Base-by-base conservation (phyloP, 2,113 vertebrate species). In the Onychostruthus taczanowskii region DNA sequence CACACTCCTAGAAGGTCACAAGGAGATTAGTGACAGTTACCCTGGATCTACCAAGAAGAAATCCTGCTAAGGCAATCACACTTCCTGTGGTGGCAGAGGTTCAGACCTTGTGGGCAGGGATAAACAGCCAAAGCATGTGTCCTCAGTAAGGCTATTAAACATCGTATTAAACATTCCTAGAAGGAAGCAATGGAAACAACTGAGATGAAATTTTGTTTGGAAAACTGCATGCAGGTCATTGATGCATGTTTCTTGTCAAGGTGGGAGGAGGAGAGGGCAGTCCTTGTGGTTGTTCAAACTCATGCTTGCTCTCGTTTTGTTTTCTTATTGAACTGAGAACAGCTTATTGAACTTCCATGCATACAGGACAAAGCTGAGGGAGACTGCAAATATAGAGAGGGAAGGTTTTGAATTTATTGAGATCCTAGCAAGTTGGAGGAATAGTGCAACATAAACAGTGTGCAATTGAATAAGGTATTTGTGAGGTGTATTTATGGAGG, bases 181-280 rank as follows among this genome's bases (percentile, higher is more conserved):
- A 87, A 84, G 26, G 7, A 63, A 63, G 24, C 7, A 43, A 47
- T 69, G 12, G 41, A 52, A 75, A n/a, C 1, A 2, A 13, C 7
- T 14, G 33, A 61, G 56, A 4, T 11, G 22, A 41, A 83, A 62
- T 52, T 83, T 70, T 46, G 6, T 50, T 67, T 33, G 47, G 47
- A 58, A 80, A 58, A 13, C 10, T 11, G 2, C 1, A 0, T 47
- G 22, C 1, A 12, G 9, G 11, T 6, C 13, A 4, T 3, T 3
- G 8, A 22, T 13, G 5, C 2, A 0, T 7, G 19, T 21, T 59
- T 20, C 21, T 10, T 7, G 14, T 26, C 28, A 64, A 35, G 28
- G 37, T 43, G 13, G 10, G 43, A 72, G 46, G 26, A 44, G 1
- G 2, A 80, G 6, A 76, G 73, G 22, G 13, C 11, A 43, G 16